Evolutionary conservation across 2,797 vertebrate genomes (phyloP).

Genomic region (Pagetopsis macropterus): DNA sequence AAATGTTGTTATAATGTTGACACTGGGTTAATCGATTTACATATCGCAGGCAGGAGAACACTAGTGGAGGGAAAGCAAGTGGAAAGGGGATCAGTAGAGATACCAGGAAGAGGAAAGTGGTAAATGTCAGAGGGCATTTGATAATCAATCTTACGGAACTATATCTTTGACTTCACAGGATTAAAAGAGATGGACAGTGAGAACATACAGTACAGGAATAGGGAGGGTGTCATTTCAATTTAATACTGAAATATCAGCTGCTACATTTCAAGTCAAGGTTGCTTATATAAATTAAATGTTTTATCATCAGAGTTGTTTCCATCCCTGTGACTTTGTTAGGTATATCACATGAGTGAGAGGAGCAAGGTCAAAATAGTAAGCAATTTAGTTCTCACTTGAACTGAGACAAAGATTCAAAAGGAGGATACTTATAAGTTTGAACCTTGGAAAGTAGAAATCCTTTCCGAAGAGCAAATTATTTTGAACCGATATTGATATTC

Average conservation of each 20-base stretch:
- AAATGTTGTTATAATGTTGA: conserved; percentile 69
- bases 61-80: conserved; percentile 12
- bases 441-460: too few relatives aligned
- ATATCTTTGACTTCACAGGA: conserved; percentile 52
- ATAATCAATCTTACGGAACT: conserved; percentile 49
- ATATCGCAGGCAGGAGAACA: conserved; percentile 25
- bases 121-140: conserved; percentile 44
- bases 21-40: conserved; percentile 56
- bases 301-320: conserved; percentile 46
- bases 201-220: conserved; percentile 52
- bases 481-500: conserved; percentile 10
- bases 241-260: conserved; percentile 52
- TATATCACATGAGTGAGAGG: conserved; percentile 11
- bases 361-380: conserved; percentile 36
- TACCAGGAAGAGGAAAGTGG: background rate
- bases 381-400: conserved; percentile 25
- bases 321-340: conserved; percentile 56
- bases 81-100: background rate
- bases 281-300: too few relatives aligned
- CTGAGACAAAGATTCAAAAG: conserved; percentile 22
- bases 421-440: background rate
- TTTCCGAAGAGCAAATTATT: conserved; percentile 6
- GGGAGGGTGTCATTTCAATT: conserved; percentile 53
- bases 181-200: conserved; percentile 47
- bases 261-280: conserved; percentile 58